Base-by-base conservation (phyloP, 2,113 vertebrate species). In the Heliornis fulica region DNA sequence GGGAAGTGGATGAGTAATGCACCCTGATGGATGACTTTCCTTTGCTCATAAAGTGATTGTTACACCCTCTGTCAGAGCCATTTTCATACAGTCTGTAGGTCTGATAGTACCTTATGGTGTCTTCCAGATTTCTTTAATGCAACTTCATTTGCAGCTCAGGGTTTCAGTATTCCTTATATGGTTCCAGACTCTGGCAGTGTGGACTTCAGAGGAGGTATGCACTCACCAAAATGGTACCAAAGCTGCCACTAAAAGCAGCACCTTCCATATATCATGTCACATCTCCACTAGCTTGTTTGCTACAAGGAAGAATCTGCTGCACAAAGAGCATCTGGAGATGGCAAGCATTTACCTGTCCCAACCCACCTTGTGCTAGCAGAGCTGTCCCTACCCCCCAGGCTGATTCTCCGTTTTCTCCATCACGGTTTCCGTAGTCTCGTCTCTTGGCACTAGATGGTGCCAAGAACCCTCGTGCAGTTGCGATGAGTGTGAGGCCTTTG, bases 391-490 rank as follows among this genome's bases (percentile, higher is more conserved):
- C 51, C 28, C 36, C 56, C 32, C 38, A 43, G 22, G 63, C 31
- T 84, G 63, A 69, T 46, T 60, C 34, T 69, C 43, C 50, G 38
- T 36, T 51, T 53, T 36, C 64, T 72, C 54, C 59, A 69, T 28
- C 57, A 9, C 18, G 29, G 31, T 60, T 77, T 61, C 19, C 36
- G 75, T 94, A 87, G 66, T 97, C 71, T 95, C 83, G 20, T 50
- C 32, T 96, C 66, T 72, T 78, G 80, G 93, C 97, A 96, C 97
- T 97, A 97, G 97, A 90, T 97, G 97, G 97, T 96, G 95, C 97
- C 95, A 96, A 63, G 96, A 94, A 97, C 79, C 94, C 92, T 97
- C 4, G 25, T 91, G 96, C 95, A 89, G 69, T 89, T 90, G 83
- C 65, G 61, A 7, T 7, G 69, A 87, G 25, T 53, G 25, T 51